Evolutionary conservation across 1,140 invertebrate genomes (phyloP), one percentile per base, ranked within the genome.

Genomic region (Watersipora subatra): DNA sequence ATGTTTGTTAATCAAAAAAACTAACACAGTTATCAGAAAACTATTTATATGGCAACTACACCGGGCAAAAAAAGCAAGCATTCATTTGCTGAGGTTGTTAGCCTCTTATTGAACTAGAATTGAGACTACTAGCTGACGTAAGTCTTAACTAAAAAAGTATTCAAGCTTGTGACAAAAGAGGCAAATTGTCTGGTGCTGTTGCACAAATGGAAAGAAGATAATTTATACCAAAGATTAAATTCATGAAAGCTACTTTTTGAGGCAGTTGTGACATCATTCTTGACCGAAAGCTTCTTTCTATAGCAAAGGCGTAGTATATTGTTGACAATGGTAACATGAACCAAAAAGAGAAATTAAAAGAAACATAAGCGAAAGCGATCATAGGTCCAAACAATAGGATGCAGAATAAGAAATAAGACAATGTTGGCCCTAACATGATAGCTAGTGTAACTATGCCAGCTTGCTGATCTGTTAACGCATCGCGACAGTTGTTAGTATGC

Each of bases 401-500:
- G 58, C 89, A 90, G 79, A 93, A 96, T 7, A 96, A 81, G 66
- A 93, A 84, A 79, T 94, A 91, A 15, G 93, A 96, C 64, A 88
- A 87, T 55, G 89, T 91, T 71, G 87, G 87, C 19, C 93, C 93
- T 70, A 96, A 88, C n/a, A 94, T 78, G 73, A 97, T 94, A 7
- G 93, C 92, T 68, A 96, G 78, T 2, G 93, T 96, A 0, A 96
- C 89, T 68, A 93, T 92, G 55, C 91, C 91, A 65, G 89, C 91
- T 73, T 85, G 85, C 62, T 85, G 86, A 74, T 95, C 92, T 67
- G 84, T 86, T 66, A 91, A 90, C 69, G 90, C 84, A 81, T 96
- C 92, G 67, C 92, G 84, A 0, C 91, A 92, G 76, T 96, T 96
- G 72, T 96, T 97, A 71, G 89, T 91, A 76, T 96, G 93, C 58